phyloP scores from a whole-genome alignment of 1,140 invertebrate genomes.

The Thalassaphorura encarpata region DNA sequence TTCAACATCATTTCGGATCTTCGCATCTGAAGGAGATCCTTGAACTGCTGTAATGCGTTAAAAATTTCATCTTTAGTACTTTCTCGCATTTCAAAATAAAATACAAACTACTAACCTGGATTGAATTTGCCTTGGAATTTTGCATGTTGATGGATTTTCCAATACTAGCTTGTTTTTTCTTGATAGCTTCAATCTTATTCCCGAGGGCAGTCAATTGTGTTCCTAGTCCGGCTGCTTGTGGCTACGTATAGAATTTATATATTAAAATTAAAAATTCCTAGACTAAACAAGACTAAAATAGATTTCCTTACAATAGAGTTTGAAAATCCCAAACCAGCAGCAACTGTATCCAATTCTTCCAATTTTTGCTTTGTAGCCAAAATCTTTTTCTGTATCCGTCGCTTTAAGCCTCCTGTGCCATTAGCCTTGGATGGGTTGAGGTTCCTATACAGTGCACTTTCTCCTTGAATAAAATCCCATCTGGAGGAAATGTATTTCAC shows the following conservation, averaged over 20 bases:
- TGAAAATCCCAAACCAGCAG: conserved; percentile 20
- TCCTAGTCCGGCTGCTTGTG: conserved; percentile 17
- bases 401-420: conserved; percentile 13
- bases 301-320: conserved; percentile 7
- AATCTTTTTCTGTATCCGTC: conserved; percentile 30
- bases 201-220: conserved; percentile 22
- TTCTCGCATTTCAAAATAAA: too few relatives aligned
- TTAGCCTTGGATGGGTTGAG: conserved; percentile 5
- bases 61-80: neutral
- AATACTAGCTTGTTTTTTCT: conserved; percentile 26
- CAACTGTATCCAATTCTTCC: conserved; percentile 28
- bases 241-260: too few relatives aligned
- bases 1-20: conserved; percentile 34
- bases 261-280: too few relatives aligned
- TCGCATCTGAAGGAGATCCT: conserved; percentile 41
- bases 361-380: conserved; percentile 29
- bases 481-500: conserved; percentile 39
- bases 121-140: too few relatives aligned
- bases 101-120: too few relatives aligned
- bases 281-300: conserved; percentile 3
- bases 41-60: conserved; percentile 37
- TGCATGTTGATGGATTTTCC: conserved; percentile 27
- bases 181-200: conserved; percentile 31
- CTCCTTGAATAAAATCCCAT: conserved; percentile 73
- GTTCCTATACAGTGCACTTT: conserved; percentile 36